These are phyloP conservation scores for Sipunculus nudus DNA, from an alignment of 2,888 invertebrate genomes.

Conservation along the genomic window DNA sequence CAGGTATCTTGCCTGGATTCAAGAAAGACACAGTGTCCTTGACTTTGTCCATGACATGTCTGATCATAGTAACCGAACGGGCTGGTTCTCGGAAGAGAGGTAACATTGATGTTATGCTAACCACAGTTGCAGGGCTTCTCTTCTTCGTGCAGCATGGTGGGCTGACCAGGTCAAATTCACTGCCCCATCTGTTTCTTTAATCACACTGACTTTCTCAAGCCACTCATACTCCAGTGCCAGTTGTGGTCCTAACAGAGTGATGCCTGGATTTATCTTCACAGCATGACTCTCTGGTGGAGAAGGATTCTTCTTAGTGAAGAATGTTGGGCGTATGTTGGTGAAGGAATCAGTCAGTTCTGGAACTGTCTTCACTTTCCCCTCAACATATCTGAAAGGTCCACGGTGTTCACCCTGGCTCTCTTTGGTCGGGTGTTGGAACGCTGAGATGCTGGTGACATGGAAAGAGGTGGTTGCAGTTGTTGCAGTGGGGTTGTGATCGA, in stretches of 20 bases:
- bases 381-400: conserved; percentile 3
- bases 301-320: conserved; percentile 21
- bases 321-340: conserved; percentile 27
- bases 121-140: not conserved
- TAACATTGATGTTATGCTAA: conserved; percentile 16
- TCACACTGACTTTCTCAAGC: conserved; percentile 10
- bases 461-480: conserved; percentile 31
- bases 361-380: conserved; percentile 15
- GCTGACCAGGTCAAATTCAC: conserved; percentile 20
- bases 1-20: conserved; percentile 48
- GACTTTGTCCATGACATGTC: conserved; percentile 26
- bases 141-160: too few species aligned
- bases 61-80: conserved; percentile 22
- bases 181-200: conserved; percentile 6
- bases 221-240: conserved; percentile 22
- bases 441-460: conserved; percentile 38
- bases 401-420: conserved; percentile 18
- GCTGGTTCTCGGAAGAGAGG: conserved; percentile 17
- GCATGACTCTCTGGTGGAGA: conserved; percentile 1
- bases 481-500: conserved; percentile 39
- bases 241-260: not conserved
- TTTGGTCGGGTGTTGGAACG: conserved; percentile 33
- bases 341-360: conserved; percentile 30
- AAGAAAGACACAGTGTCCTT: conserved; percentile 24
- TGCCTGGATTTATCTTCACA: too few species aligned